Evolutionary conservation across 53 echinoderm and acorn worm species (phyloP).

Genomic region (Patiria pectinifera): DNA sequence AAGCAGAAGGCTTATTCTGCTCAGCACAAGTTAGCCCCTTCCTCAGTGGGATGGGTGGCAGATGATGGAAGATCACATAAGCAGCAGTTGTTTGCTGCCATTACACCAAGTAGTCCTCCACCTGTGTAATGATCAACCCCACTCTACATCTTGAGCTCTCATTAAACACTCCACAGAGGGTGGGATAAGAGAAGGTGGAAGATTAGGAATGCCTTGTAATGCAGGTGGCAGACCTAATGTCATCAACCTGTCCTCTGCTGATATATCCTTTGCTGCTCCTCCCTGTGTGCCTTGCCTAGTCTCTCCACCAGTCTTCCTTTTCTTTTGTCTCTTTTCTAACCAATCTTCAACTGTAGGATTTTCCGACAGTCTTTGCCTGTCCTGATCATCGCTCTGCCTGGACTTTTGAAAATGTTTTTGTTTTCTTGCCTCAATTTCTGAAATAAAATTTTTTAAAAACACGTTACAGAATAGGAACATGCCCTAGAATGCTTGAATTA

Average conservation of each 20-base stretch:
- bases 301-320: conserved; percentile 6
- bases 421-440: conserved; percentile 73
- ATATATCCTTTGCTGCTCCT: conserved; percentile 34
- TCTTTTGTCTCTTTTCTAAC: conserved; percentile 78
- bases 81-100: not conserved
- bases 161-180: conserved; percentile 67
- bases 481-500: not conserved
- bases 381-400: not conserved
- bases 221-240: conserved; percentile 71
- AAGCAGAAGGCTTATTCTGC: not conserved
- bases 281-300: conserved; percentile 39
- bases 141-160: conserved; percentile 55
- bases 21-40: no score
- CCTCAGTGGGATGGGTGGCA: not conserved
- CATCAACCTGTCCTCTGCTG: conserved; percentile 18
- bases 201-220: conserved; percentile 73
- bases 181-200: conserved; percentile 90
- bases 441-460: no score
- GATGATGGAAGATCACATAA: conserved; percentile 8
- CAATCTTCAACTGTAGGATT: conserved; percentile 85
- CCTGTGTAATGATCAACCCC: conserved; percentile 65
- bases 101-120: not conserved
- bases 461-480: not conserved
- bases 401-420: conserved; percentile 21
- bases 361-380: not conserved